These are phyloP conservation scores for Oopsacas minuta DNA, from an alignment of 37 sponge, comb jelly and placozoan species.

Conservation along the genomic window DNA sequence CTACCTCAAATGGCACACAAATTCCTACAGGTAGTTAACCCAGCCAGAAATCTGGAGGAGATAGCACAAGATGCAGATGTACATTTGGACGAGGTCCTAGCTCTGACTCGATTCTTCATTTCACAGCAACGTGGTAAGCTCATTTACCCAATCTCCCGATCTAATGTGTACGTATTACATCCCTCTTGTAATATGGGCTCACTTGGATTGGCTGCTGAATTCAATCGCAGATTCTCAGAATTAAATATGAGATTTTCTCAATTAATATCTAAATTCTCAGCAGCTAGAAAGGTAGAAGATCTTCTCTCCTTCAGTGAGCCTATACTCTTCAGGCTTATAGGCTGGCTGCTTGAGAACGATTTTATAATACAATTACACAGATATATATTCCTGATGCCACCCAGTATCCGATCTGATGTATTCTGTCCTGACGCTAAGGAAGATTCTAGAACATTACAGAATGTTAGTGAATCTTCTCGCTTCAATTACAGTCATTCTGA, in stretches of 20 bases:
- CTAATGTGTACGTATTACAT: conserved; percentile 10
- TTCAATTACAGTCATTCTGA: background rate
- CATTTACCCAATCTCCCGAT: background rate
- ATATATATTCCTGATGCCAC: conserved; percentile 4
- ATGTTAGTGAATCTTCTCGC: background rate
- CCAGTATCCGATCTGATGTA: background rate
- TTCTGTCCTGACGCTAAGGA: background rate
- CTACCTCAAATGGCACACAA: background rate
- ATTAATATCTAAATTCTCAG: background rate
- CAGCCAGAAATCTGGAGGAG: background rate
- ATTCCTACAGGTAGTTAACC: background rate
- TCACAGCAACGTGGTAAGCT: background rate
- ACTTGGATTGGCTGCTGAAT: background rate
- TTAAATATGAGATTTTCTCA: background rate
- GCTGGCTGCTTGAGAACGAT: background rate
- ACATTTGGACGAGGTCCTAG: background rate
- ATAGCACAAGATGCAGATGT: background rate
- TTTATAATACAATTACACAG: background rate
- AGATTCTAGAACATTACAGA: background rate
- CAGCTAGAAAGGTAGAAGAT: background rate
- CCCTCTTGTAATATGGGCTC: background rate
- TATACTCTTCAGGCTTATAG: background rate
- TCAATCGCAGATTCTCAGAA: background rate
- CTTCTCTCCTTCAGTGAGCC: conserved; percentile 2
- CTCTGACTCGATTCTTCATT: background rate